phyloP scores from a whole-genome alignment of 1,140 invertebrate genomes.

The Zaprionus taronus region DNA sequence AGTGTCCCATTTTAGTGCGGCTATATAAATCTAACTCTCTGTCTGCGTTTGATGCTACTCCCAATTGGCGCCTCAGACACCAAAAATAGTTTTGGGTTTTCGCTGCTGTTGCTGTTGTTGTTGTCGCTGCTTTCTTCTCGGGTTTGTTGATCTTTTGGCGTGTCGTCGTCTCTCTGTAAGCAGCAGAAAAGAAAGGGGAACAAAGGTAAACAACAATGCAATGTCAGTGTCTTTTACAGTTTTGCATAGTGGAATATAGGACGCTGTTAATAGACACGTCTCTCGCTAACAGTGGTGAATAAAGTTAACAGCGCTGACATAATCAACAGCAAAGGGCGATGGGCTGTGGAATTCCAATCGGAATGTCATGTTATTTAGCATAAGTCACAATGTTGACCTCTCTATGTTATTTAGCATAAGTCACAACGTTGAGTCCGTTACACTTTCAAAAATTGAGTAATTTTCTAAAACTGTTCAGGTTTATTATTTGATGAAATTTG shows the following conservation, averaged over 20 bases:
- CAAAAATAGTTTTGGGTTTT: constrained; percentile 49
- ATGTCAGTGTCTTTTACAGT: constrained; percentile 42
- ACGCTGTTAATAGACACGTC: neutral
- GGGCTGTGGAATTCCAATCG: neutral
- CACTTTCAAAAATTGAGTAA: constrained; percentile 2
- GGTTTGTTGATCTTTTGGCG: constrained; percentile 46
- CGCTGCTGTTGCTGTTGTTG: constrained; percentile 24
- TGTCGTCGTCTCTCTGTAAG: constrained; percentile 56
- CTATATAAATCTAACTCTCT: constrained; percentile 47
- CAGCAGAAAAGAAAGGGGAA: constrained; percentile 78
- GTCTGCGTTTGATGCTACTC: constrained; percentile 56
- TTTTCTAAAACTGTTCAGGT: neutral
- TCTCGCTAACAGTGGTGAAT: neutral
- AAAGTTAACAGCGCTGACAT: constrained; percentile 18
- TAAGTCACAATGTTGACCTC: neutral
- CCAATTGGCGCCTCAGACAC: constrained; percentile 53
- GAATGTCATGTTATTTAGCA: neutral
- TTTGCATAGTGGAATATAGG: constrained; percentile 61
- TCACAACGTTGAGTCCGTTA: neutral
- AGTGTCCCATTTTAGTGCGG: constrained; percentile 69
- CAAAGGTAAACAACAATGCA: constrained; percentile 80
- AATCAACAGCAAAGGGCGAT: constrained; percentile 3
- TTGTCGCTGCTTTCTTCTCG: constrained; percentile 53
- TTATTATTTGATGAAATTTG: constrained; percentile 5
- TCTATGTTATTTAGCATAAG: neutral